These are phyloP conservation scores for Drosophila aff. DNA, from an alignment of 1,140 invertebrate species.

Conservation along the genomic window DNA sequence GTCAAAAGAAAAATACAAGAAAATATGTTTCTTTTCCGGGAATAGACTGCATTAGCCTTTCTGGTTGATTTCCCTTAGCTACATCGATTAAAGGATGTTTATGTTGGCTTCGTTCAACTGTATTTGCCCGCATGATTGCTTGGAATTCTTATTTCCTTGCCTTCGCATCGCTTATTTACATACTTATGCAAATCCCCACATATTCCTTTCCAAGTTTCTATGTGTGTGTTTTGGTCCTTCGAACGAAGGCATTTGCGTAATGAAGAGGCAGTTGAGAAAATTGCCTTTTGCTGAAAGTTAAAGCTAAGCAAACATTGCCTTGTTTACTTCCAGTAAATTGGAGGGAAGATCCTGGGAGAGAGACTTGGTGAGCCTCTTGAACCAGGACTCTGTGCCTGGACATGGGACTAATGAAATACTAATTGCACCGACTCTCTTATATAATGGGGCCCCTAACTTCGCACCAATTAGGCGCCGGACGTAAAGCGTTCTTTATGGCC, in stretches of 20 bases:
- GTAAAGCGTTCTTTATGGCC: conserved; percentile 62
- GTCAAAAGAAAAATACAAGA: neutral
- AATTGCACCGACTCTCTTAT: conserved; percentile 73
- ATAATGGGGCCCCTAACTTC: conserved; percentile 57
- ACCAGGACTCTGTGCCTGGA: neutral
- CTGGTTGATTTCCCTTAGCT: conserved; percentile 12
- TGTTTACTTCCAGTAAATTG: conserved; percentile 42
- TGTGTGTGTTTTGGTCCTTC: conserved; percentile 15
- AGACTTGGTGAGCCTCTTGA: neutral
- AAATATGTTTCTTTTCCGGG: neutral
- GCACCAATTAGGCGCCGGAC: conserved; percentile 62
- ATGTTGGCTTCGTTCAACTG: conserved; percentile 4
- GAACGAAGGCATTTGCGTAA: conserved; percentile 36
- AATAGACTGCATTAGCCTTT: neutral
- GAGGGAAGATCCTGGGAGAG: conserved; percentile 7
- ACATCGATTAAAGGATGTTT: conserved; percentile 11
- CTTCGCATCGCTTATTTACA: conserved; percentile 39
- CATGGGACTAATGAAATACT: conserved; percentile 64
- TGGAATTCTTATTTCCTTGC: conserved; percentile 11
- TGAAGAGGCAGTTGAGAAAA: conserved; percentile 46
- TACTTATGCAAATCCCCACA: conserved; percentile 47
- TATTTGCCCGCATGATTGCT: conserved; percentile 14
- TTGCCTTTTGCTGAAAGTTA: conserved; percentile 31
- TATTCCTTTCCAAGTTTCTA: neutral
- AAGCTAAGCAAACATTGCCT: conserved; percentile 37